phyloP scores from a whole-genome alignment of 2,113 vertebrate species.

The Leptodactylus fuscus region DNA sequence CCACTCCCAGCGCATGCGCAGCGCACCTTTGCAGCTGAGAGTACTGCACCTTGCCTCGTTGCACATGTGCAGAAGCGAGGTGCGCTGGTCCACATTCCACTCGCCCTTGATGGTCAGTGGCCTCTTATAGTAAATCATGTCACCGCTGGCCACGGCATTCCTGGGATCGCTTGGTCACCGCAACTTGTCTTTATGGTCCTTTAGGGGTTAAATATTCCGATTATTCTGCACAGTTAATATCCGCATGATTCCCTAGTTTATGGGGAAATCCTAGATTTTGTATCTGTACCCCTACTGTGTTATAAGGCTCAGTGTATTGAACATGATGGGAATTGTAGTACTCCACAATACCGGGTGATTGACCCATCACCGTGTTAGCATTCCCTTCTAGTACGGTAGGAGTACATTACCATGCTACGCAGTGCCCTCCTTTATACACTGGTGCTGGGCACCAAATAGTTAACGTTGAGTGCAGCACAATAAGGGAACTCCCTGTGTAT shows the following conservation, averaged over 20 bases:
- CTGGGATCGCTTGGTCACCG: too few species aligned
- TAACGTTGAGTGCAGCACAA: constrained; percentile 24
- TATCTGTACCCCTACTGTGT: neutral
- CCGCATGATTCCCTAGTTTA: neutral
- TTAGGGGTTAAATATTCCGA: neutral
- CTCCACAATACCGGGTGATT: neutral
- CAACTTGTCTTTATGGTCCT: too few species aligned
- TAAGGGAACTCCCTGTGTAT: constrained; percentile 39
- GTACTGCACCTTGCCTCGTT: too few species aligned
- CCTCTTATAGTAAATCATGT: too few species aligned
- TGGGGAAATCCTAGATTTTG: neutral
- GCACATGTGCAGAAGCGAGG: too few species aligned
- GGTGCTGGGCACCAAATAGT: neutral
- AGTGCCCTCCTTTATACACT: neutral
- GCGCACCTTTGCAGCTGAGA: too few species aligned
- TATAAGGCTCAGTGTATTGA: neutral
- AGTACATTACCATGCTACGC: too few species aligned
- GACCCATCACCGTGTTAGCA: neutral
- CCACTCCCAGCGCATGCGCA: too few species aligned
- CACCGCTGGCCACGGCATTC: too few species aligned
- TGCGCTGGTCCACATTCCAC: too few species aligned
- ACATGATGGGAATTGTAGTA: neutral
- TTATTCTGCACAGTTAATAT: neutral
- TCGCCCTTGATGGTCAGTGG: too few species aligned
- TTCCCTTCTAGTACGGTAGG: too few species aligned